phyloP scores from a whole-genome alignment of 2,888 invertebrate genomes.

The Nomada fabriciana region DNA sequence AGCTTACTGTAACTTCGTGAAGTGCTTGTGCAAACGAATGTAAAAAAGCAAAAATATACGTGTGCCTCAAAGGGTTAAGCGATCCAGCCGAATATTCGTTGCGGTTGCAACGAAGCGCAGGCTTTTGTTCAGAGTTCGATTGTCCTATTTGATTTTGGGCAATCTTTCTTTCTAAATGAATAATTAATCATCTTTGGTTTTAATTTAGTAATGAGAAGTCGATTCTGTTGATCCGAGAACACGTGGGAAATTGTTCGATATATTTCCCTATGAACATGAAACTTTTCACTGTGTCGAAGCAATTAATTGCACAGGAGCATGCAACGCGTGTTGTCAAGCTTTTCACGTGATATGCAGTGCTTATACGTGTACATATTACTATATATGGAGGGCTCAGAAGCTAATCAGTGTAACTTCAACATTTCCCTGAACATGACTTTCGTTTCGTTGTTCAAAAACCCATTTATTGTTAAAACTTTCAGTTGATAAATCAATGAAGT shows the following conservation, averaged over 20 bases:
- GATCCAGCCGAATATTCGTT: background rate
- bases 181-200: no score
- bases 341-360: slow-evolving; percentile 31
- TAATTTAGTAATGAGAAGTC: no score
- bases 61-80: slow-evolving; percentile 54
- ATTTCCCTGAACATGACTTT: no score
- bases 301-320: slow-evolving; percentile 48
- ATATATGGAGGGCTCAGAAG: no score
- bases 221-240: background rate
- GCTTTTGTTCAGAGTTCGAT: background rate
- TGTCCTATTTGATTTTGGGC: background rate
- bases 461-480: no score
- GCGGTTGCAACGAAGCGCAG: background rate
- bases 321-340: slow-evolving; percentile 64
- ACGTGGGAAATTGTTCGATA: background rate
- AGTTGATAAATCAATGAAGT: no score
- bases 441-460: no score
- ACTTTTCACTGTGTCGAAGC: no score
- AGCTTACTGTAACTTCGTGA: background rate
- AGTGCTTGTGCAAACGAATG: slow-evolving; percentile 1
- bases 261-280: no score
- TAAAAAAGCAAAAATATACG: background rate
- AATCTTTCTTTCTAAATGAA: background rate
- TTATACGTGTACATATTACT: slow-evolving; percentile 10
- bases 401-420: no score